phyloP scores from a whole-genome alignment of 2,113 vertebrate genomes.

The Egretta garzetta region DNA sequence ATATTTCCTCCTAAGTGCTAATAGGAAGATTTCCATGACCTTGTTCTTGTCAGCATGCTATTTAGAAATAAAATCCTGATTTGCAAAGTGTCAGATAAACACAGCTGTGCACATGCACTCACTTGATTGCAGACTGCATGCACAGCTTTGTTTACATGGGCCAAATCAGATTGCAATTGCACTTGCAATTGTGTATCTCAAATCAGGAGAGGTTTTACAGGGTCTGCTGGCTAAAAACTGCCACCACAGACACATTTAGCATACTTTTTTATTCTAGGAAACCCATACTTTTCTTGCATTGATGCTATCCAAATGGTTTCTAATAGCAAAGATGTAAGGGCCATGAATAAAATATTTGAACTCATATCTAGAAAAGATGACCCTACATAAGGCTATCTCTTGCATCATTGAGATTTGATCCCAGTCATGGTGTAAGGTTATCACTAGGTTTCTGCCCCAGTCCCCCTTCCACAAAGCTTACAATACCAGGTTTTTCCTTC shows the following conservation, averaged over 20 bases:
- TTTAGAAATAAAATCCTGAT: conserved; percentile 44
- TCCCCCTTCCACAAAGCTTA: not conserved
- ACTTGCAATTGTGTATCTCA: not conserved
- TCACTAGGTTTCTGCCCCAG: not conserved
- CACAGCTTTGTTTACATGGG: not conserved
- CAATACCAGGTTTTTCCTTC: not conserved
- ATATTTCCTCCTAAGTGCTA: not conserved
- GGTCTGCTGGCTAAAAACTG: not conserved
- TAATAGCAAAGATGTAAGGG: not conserved
- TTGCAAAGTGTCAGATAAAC: conserved; percentile 33
- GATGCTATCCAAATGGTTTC: not conserved
- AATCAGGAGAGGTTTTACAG: not conserved
- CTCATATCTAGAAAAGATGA: not conserved
- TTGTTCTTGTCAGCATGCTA: conserved; percentile 29
- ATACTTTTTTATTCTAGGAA: not conserved
- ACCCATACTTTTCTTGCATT: not conserved
- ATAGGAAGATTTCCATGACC: conserved; percentile 2
- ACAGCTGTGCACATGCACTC: conserved; percentile 54
- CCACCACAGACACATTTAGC: not conserved
- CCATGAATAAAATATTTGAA: not conserved
- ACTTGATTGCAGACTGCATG: not conserved
- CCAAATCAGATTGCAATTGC: not conserved
- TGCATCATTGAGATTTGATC: not conserved
- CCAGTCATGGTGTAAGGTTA: too few species aligned
- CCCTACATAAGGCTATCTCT: not conserved